Evolutionary conservation across 2,113 vertebrate genomes (phyloP).

Genomic region (Hyperopisus bebe): DNA sequence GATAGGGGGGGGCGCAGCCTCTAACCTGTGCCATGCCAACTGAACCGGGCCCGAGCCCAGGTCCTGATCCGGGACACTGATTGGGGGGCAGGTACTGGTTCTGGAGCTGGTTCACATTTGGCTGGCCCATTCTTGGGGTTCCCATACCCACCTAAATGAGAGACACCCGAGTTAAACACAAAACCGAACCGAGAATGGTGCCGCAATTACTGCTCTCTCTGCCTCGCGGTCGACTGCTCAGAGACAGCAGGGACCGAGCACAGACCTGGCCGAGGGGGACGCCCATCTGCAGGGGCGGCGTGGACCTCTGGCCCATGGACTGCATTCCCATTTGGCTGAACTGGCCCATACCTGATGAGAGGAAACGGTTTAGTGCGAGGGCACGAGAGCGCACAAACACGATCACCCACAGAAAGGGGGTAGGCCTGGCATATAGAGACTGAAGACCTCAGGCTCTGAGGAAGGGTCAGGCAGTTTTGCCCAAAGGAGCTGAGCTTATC

Average conservation of each 20-base stretch:
- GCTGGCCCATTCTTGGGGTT: conserved; percentile 75
- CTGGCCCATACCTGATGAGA: conserved; percentile 77
- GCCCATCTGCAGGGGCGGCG: conserved; percentile 81
- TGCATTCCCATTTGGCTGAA: conserved; percentile 83
- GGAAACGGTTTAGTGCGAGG: not conserved
- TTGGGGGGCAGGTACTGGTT: conserved; percentile 80
- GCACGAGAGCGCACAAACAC: not conserved
- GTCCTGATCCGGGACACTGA: conserved; percentile 73
- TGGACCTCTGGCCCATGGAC: conserved; percentile 77
- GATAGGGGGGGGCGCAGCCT: not conserved
- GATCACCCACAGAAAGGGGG: not conserved
- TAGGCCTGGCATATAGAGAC: not conserved
- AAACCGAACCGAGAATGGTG: not conserved
- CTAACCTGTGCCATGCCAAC: conserved; percentile 43
- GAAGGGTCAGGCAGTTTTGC: not conserved
- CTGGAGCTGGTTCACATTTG: conserved; percentile 74
- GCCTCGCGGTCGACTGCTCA: not conserved
- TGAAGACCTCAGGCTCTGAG: not conserved
- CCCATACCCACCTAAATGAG: conserved; percentile 72
- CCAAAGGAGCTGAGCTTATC: not conserved
- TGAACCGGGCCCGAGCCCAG: conserved; percentile 62
- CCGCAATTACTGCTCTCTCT: not conserved
- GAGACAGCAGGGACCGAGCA: not conserved
- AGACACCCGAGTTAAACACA: conserved; percentile 9
- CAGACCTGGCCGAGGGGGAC: conserved; percentile 79